Evolutionary conservation across 1,140 invertebrate genomes (phyloP), one percentile per base, ranked within the genome.

Genomic region (Brachionus calyciflorus): DNA sequence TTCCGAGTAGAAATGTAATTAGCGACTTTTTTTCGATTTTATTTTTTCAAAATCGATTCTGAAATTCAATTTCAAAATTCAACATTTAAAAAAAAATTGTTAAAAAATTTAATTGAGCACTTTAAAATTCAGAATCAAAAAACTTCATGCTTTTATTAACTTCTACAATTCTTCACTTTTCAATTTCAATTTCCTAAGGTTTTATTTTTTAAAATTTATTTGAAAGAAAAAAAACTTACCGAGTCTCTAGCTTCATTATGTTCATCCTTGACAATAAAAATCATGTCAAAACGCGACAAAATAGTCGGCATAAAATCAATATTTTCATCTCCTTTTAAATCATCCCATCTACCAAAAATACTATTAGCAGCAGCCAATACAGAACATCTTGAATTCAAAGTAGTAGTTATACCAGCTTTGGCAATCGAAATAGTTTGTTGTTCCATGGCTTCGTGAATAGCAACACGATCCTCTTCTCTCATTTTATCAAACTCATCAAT

Each of bases 401-500:
- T 99, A 1, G 96, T 99, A 2, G 96, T 99, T 77, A 99, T 99
- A 17, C 96, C 97, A 80, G 97, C 91, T 88, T 99, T 99, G 1
- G 97, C 97, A 82, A 99, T 99, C 2, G 96, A 98, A 80, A 99
- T 99, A 0, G 97, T 99, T 85, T 99, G 97, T 82, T 99, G 97
- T 85, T 99, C 97, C 97, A 99, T 99, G 37, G 96, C 97, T 87
- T 99, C 97, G 82, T 99, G 97, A 83, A 99, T 99, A 19, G 96
- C 96, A 2, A 99, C 96, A 79, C 96, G 87, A 84, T 99, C 97
- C 83, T 99, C 96, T 86, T 99, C 96, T 78, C 93, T 89, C 97
- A 99, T 99, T 87, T 99, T 99, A 85, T 99, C 97, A 86, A 99
- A 99, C 84, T 99, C 97, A 84, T 99, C 97, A 84, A 99, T 99